Evolutionary conservation across 1,140 invertebrate species (phyloP), one percentile per base, ranked within the genome.

Genomic region (Drusus annulatus): DNA sequence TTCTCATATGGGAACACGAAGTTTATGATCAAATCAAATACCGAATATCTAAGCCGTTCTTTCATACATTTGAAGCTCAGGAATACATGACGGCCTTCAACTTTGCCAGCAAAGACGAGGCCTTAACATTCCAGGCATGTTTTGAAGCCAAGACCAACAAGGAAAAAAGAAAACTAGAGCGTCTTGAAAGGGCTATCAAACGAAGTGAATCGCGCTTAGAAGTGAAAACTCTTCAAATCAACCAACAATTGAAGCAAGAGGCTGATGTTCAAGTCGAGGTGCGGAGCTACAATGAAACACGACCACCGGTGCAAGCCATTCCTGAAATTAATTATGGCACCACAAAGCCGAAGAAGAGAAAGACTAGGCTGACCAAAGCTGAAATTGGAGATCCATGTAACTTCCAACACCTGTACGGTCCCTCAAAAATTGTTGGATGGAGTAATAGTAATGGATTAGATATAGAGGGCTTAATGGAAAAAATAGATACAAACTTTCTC

Each of bases 21-120:
- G 90, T 98, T 10, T 99, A 98, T 88, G 95, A 94, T 86, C 94
- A 95, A 85, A 97, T 99, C 89, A 93, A 96, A 74, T 98, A 98
- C 88, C 94, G 94, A 83, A 92, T 93, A 81, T 93, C 95, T 0
- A 87, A 93, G 74, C 89, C 93, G 13, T 98, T 94, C 88, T 94
- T 99, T 84, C 95, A 98, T 85, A 96, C 95, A 7, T 99, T 99
- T 90, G 97, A 99, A 90, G 96, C 95, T 76, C 96, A 98, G 89
- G 95, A 63, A 63, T 28, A 63, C 23, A 63, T 63, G 60, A 13
- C 15, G 16, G 60, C 60, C 15, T 63, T 63, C 23, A 63, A 63
- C 28, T 63, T 63, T 28, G 60, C 60, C 0, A 28, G 60, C 23
- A 23, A 23, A 28, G 23, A 10, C 5, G 60, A 63, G 23, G 60